Percentiles rank a stretch among this genome's conserved stretches.
phyloP scores from a whole-genome alignment of 2,113 vertebrate genomes.

The Girardinichthys multiradiatus region DNA sequence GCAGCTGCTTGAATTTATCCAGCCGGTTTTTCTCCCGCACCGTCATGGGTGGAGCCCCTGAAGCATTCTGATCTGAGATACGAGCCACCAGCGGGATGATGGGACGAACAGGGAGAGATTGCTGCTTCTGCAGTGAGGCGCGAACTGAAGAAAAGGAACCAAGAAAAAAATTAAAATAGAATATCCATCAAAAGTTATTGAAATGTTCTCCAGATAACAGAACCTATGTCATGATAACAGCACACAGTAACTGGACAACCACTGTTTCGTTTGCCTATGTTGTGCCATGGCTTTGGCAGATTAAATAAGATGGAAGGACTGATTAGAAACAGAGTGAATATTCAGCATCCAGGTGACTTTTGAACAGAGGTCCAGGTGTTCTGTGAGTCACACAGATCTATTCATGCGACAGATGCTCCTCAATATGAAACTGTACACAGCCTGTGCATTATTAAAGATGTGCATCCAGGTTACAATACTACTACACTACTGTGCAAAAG shows the following conservation, averaged over 20 bases:
- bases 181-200: not conserved
- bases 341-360: constrained; percentile 5
- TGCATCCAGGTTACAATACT: not conserved
- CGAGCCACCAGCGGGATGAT: constrained; percentile 95
- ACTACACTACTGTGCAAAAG: too few relatives aligned
- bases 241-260: not conserved
- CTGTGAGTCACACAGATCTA: not conserved
- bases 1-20: constrained; percentile 94
- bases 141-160: constrained; percentile 66
- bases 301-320: too few relatives aligned
- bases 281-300: not conserved
- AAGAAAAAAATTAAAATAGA: not conserved
- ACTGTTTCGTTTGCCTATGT: not conserved
- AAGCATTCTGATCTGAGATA: constrained; percentile 97
- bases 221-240: too few relatives aligned
- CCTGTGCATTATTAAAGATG: not conserved
- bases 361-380: constrained; percentile 13
- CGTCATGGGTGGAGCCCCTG: constrained; percentile 93
- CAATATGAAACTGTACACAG: not conserved
- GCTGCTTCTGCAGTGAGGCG: constrained; percentile 90
- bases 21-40: constrained; percentile 94
- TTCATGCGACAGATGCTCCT: constrained; percentile 4
- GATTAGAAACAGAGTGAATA: not conserved
- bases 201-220: not conserved
- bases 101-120: constrained; percentile 90